Evolutionary conservation across 2,888 invertebrate genomes (phyloP), one percentile per base, ranked within the genome.

Genomic region (Ennomos fuscantarius): DNA sequence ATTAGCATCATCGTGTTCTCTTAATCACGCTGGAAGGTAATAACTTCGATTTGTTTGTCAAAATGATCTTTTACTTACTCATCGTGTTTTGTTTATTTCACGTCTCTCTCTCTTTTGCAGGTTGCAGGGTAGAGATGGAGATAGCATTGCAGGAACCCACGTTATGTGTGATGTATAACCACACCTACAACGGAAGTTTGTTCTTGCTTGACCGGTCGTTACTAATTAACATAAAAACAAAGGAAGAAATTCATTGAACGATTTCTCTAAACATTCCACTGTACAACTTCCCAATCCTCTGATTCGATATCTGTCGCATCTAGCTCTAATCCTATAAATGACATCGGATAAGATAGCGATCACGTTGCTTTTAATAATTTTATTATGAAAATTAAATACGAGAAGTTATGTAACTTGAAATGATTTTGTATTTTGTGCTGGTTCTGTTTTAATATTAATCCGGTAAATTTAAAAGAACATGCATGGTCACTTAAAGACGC

Each of bases 191-290:
- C 89, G 91, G 90, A 89, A 86, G 89, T 89, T 85, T 81, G 78
- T 76, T 74, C 76, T 70, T 52, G 81, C 76, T 69, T 43, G 69
- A 86, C 90, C 73, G 84, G 88, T 87, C 82, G 69, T 63, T 62
- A 58, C 73, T 84, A 87, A 89, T 90, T 87, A 89, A 75, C 87
- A 89, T 89, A 87, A 87, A 91, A 88, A 90, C 89, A 89, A 91
- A 89, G 89, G 81, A 81, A 80, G 80, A 84, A 82, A 85, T 78
- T 83, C 85, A 86, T 82, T 86, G 87, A 84, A 86, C 76, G 84
- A 88, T 89, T 87, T 88, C 87, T 88, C 84, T 76, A 72, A 74
- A 82, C 60, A 63, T 66, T 62, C 87, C 87, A 56, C 43, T 80
- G 79, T 78, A 68, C 81, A 83, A 78, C 85, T 84, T 83, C 81